Base-by-base conservation (phyloP, 2,888 invertebrate species). In the Lasius fuliginosus region DNA sequence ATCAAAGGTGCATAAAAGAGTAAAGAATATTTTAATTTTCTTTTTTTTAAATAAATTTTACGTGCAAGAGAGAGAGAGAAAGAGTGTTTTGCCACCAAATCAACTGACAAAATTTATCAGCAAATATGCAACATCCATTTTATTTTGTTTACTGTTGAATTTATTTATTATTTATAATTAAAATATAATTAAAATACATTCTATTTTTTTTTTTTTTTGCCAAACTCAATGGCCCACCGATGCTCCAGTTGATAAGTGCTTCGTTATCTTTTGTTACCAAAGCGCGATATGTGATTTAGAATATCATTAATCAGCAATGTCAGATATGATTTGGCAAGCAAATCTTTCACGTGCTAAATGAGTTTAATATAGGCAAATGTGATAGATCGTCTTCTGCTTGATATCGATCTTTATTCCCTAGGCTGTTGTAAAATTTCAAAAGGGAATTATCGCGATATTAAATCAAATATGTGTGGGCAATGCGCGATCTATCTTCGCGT, bases 301-400 rank as follows among this genome's bases (percentile, higher is more conserved):
- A 30, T 12, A n/a, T 15, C 56, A 77, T 77, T 68, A 68, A 77
- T 77, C 68, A 77, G 53, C 42, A 23, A 64, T 36, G 82, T 82
- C 67, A 40, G 67, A 36, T 67, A 40, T 27, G 67, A 40, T 77
- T 77, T 77, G 77, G 77, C 68, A 42, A 68, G 68, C 53, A 56
- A 68, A n/a, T 42, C 30, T 15, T 56, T 4, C 23, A 33, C 42
- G 73, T 11, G 74, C 65, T 69, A 81, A 84, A 79, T 15, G 46
- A 65, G 58, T 65, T 65, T 73, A 67, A 81, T 73, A 67, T 42
- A 46, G 33, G 27, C 30, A 68, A 74, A 53, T 53, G 49, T 84
- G 84, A 84, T 73, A 67, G 68, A 84, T 84, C 74, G 42, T 60
- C 58, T 62, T 46, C 73, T 36, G 46, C 40, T 27, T 42, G 23